Conservation (phyloP, 2,113 vertebrate species). For the Nerophis ophidion region DNA sequence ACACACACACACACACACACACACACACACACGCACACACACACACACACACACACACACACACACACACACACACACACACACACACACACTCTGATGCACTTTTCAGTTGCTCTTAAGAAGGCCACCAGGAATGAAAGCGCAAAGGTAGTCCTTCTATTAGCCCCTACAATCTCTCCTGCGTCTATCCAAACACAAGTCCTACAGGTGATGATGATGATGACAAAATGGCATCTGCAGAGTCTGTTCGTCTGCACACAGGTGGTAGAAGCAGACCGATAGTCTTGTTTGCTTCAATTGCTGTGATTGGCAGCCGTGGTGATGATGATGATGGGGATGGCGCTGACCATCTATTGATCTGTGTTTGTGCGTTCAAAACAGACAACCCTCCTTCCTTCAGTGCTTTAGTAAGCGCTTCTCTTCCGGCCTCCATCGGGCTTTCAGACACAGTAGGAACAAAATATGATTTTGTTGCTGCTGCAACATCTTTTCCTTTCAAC, state of each 20-base stretch:
- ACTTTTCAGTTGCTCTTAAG: slow-evolving; percentile 33
- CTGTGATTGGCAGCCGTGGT: slow-evolving; percentile 58
- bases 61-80: slow-evolving; percentile 7
- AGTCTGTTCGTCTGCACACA: slow-evolving; percentile 55
- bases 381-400: slow-evolving; percentile 65
- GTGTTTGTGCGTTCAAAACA: slow-evolving; percentile 64
- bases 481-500: too few relatives aligned
- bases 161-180: slow-evolving; percentile 2
- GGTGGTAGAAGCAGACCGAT: slow-evolving; percentile 63
- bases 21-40: slow-evolving; percentile 17
- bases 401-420: slow-evolving; percentile 69
- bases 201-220: slow-evolving; percentile 32
- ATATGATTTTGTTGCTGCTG: too few relatives aligned
- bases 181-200: slow-evolving; percentile 58
- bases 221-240: slow-evolving; percentile 47
- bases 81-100: slow-evolving; percentile 46
- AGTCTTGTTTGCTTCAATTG: slow-evolving; percentile 65
- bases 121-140: slow-evolving; percentile 36
- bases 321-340: slow-evolving; percentile 68
- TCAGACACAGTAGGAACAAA: slow-evolving; percentile 3
- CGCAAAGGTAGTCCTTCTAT: too few relatives aligned
- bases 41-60: too few relatives aligned
- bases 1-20: slow-evolving; percentile 32
- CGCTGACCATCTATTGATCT: slow-evolving; percentile 70
- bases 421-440: slow-evolving; percentile 35